A percentile compares a stretch with the other conserved stretches of the same genome.
Evolutionary conservation across 2,113 vertebrate genomes (phyloP).

Genomic region (Siniperca knerii): DNA sequence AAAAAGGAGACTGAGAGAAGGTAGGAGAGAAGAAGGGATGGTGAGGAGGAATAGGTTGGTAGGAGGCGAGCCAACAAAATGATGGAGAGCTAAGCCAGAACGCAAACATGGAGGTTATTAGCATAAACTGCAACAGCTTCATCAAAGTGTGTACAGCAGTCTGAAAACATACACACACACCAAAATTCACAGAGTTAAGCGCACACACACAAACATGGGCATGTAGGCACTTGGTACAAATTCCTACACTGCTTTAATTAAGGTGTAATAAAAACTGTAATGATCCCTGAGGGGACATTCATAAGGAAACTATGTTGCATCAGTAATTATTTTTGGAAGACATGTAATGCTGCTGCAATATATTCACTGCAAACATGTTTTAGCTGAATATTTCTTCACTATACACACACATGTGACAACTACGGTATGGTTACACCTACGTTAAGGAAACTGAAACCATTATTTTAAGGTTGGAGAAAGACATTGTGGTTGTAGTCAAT

Average conservation of each 20-base stretch:
- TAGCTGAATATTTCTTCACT: not conserved
- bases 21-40: not conserved
- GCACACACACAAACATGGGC: not conserved
- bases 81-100: conserved; percentile 15
- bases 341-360: not conserved
- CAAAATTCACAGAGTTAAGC: too few relatives aligned
- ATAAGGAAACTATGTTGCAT: not conserved
- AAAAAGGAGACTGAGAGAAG: not conserved
- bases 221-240: not conserved
- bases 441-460: not conserved
- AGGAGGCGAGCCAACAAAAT: conserved; percentile 18
- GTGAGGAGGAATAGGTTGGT: not conserved
- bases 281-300: not conserved
- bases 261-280: not conserved
- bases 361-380: not conserved
- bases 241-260: not conserved
- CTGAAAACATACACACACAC: conserved; percentile 3
- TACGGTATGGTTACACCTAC: too few relatives aligned
- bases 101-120: conserved; percentile 37
- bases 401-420: too few relatives aligned
- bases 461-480: not conserved
- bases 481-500: not conserved
- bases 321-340: not conserved
- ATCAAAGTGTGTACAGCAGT: conserved; percentile 8
- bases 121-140: conserved; percentile 20